Evolutionary conservation across 2,113 vertebrate species (phyloP).

Genomic region (Apteryx mantelli): DNA sequence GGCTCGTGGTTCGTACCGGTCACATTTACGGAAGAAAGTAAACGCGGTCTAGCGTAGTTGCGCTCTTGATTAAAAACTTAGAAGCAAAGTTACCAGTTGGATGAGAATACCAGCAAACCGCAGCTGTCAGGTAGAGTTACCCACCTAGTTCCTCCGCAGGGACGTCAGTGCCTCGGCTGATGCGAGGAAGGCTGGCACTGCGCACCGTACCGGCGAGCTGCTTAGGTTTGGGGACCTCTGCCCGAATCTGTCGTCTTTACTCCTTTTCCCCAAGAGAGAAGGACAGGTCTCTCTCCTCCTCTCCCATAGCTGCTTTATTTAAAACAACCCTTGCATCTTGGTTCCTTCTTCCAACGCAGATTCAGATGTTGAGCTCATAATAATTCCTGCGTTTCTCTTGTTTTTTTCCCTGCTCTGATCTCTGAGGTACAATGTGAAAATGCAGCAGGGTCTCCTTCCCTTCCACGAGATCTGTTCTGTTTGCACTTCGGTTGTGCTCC

Average conservation of each 20-base stretch:
- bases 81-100: not conserved
- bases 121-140: not conserved
- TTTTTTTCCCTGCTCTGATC: not conserved
- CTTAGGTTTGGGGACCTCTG: not conserved
- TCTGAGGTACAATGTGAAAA: not conserved
- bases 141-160: accelerated
- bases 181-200: accelerated
- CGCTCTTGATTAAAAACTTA: not conserved
- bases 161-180: not conserved
- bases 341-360: not conserved
- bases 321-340: not conserved
- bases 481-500: accelerated
- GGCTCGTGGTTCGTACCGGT: accelerated
- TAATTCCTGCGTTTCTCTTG: not conserved
- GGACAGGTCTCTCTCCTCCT: not conserved
- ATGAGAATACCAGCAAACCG: not conserved
- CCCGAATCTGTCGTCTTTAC: not conserved
- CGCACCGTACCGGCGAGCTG: accelerated
- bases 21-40: not conserved
- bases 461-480: not conserved
- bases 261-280: not conserved
- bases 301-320: not conserved
- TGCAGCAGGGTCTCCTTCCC: not conserved
- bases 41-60: not conserved
- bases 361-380: not conserved